Conservation (phyloP, 2,797 vertebrate species). For the Tenualosa thibaudeaui region DNA sequence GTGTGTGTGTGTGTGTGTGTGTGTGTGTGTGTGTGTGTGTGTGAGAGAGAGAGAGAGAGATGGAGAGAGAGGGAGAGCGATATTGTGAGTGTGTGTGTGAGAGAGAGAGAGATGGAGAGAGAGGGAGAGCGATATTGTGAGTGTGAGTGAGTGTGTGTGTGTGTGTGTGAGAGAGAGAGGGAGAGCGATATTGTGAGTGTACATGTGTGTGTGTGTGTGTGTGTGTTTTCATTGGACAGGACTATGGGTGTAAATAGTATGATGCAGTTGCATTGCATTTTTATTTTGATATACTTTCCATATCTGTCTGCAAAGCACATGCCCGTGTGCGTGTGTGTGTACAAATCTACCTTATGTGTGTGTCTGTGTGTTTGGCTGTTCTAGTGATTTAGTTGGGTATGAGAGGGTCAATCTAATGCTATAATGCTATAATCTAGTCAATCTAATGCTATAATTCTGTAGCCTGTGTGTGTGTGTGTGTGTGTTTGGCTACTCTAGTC, state of each 20-base stretch:
- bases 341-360: no score
- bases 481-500: neutral
- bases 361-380: neutral
- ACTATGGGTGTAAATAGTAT: no score
- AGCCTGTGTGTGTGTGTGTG: neutral
- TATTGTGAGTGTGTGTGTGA: neutral
- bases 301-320: no score
- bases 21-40: neutral
- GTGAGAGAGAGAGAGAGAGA: neutral
- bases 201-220: neutral
- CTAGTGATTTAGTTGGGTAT: neutral
- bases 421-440: no score
- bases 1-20: neutral
- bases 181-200: no score
- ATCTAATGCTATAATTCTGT: neutral
- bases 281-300: no score
- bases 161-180: neutral
- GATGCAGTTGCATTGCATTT: no score
- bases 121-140: no score
- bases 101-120: no score
- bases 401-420: neutral
- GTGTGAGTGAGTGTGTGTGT: constrained; percentile 4
- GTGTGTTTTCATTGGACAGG: no score
- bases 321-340: neutral
- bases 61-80: no score